These are phyloP conservation scores for Tetragonisca angustula DNA, from an alignment of 2,888 invertebrate species.

Conservation along the genomic window DNA sequence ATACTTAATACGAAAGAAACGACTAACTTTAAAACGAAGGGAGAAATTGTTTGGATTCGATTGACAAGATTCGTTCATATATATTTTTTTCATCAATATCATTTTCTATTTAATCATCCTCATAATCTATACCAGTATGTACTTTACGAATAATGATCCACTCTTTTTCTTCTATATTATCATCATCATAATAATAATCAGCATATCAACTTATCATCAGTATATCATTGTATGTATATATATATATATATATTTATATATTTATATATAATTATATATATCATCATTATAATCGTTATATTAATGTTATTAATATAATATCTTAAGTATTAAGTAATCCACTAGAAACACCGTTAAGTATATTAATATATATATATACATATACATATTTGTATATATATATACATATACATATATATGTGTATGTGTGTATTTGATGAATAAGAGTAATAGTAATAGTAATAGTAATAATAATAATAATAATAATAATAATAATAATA, in stretches of 20 bases:
- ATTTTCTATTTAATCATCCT: slow-evolving; percentile 80
- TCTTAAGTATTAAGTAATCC: slow-evolving; percentile 82
- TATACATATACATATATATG: slow-evolving; percentile 64
- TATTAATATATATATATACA: slow-evolving; percentile 75
- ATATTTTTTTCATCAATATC: slow-evolving; percentile 74
- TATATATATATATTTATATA: slow-evolving; percentile 71
- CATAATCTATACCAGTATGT: slow-evolving; percentile 80
- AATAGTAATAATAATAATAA: slow-evolving; percentile 53
- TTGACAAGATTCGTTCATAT: slow-evolving; percentile 63
- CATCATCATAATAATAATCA: slow-evolving; percentile 78
- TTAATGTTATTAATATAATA: slow-evolving; percentile 79
- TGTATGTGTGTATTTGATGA: slow-evolving; percentile 63
- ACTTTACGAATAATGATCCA: slow-evolving; percentile 81
- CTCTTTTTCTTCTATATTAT: slow-evolving; percentile 77
- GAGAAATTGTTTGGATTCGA: slow-evolving; percentile 67
- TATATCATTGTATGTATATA: slow-evolving; percentile 70
- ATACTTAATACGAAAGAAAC: slow-evolving; percentile 40
- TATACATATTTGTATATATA: slow-evolving; percentile 39
- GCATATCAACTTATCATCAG: slow-evolving; percentile 81
- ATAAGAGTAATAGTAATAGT: slow-evolving; percentile 61
- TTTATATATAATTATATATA: slow-evolving; percentile 63
- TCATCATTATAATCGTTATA: slow-evolving; percentile 72
- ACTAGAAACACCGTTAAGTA: slow-evolving; percentile 83
- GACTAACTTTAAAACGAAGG: slow-evolving; percentile 53
- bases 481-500: slow-evolving; percentile 59